Base-by-base conservation (phyloP, 64 coral and sea anemone species). In the Montipora capricornis region DNA sequence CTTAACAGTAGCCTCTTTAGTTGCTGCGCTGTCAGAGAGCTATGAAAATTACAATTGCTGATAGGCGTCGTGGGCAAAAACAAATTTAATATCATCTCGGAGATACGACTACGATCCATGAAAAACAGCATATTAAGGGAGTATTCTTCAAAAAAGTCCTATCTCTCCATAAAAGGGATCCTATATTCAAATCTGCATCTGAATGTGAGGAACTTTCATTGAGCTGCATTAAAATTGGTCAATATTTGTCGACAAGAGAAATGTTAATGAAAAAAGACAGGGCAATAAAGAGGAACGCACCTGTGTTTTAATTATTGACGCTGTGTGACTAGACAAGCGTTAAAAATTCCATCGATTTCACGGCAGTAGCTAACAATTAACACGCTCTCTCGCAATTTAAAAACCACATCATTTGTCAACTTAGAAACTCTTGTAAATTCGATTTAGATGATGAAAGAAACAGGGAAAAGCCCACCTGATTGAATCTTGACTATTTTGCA, bases 401-500 rank as follows among this genome's bases (percentile, higher is more conserved):
- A 83, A 45, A 29, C 59, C 60, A 5, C 55, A 8, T 29, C 17
- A 66, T 68, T 47, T 84, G 59, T 46, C 26, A 84, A 68, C 81
- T 37, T 37, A 37, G 37, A 37, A 37, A 37, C 37, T 37, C 37
- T 37, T 37, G 37, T 37, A 37, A 37, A 37, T 37, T 37, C 37
- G 37, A 37, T 37, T 37, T 37, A 37, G 1, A 37, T 57, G 53
- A 57, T 57, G 6, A 57, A 57, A 6, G 53, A 57, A 57, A 57
- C 53, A 57, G 53, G 53, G 11, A 57, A 57, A 51, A 50, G 66
- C 93, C 64, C 24, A 97, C 96, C 96, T 83, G 96, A 94, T 14
- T 57, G 87, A n/a, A 97, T 89, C 47, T 49, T 80, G 48, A 95
- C 59, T 15, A 95, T 60, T 62, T 73, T 73, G 64, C 96, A 97